Percentiles rank a stretch among this genome's conserved stretches.
Evolutionary conservation across 2,113 vertebrate species (phyloP).

Genomic region (Cynocephalus volans): DNA sequence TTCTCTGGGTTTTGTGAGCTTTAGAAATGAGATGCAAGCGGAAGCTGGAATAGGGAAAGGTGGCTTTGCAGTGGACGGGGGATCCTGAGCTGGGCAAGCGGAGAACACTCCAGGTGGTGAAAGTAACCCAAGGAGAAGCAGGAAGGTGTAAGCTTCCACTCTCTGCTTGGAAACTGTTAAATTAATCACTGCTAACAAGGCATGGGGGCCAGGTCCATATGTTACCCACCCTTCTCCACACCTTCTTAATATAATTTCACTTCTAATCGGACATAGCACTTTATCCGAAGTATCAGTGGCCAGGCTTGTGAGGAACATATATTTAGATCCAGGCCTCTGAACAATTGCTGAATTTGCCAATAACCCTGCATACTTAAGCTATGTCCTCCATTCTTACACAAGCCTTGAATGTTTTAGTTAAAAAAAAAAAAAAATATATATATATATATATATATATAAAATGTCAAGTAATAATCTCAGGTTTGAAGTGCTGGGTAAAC

Average conservation of each 20-base stretch:
- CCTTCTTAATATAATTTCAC: background rate
- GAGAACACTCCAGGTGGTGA: background rate
- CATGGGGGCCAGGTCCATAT: background rate
- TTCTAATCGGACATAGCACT: background rate
- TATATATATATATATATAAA: background rate
- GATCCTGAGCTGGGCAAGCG: background rate
- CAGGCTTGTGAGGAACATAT: background rate
- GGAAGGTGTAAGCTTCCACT: background rate
- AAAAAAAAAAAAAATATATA: background rate
- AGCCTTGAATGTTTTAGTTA: background rate
- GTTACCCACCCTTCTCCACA: background rate
- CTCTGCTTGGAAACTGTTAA: background rate
- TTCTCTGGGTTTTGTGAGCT: background rate
- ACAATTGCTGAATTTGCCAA: background rate
- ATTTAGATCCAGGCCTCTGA: background rate
- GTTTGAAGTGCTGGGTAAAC: background rate
- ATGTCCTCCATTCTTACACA: background rate
- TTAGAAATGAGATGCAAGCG: background rate
- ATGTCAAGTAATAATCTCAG: background rate
- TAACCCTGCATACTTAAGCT: background rate
- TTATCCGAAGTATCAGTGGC: background rate
- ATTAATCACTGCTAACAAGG: conserved; percentile 26
- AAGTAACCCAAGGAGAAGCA: background rate
- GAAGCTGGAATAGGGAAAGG: background rate
- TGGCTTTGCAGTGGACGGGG: background rate